Evolutionary conservation across 2,888 invertebrate species (phyloP).

Genomic region (Mactromeris polynyma): DNA sequence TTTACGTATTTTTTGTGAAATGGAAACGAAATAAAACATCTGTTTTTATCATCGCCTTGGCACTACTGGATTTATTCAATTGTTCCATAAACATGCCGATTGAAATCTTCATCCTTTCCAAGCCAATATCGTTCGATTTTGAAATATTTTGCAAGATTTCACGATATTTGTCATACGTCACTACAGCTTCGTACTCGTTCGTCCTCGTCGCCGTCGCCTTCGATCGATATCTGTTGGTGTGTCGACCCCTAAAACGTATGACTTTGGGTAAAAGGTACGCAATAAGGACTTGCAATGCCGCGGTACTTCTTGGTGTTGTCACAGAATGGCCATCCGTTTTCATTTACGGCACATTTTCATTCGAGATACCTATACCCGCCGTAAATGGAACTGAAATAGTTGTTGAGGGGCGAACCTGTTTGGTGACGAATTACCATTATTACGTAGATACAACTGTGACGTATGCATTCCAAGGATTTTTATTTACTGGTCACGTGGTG

Average conservation of each 20-base stretch:
- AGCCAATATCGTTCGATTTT: slow-evolving; percentile 55
- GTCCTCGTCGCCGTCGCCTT: slow-evolving; percentile 62
- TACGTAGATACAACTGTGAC: slow-evolving; percentile 41
- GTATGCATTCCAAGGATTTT: slow-evolving; percentile 54
- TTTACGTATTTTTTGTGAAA: slow-evolving; percentile 56
- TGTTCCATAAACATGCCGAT: slow-evolving; percentile 66
- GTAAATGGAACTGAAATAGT: slow-evolving; percentile 2
- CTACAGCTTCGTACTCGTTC: slow-evolving; percentile 60
- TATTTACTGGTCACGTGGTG: slow-evolving; percentile 57
- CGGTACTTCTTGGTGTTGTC: slow-evolving; percentile 36
- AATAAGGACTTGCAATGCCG: slow-evolving; percentile 48
- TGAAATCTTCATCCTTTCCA: slow-evolving; percentile 55
- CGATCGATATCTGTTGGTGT: slow-evolving; percentile 64
- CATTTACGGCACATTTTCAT: slow-evolving; percentile 58
- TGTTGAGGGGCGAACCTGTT: slow-evolving; percentile 52
- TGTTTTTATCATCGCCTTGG: slow-evolving; percentile 66
- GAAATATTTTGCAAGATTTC: slow-evolving; percentile 61
- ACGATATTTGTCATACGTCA: slow-evolving; percentile 50
- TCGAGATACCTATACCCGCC: neutral
- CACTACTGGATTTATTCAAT: slow-evolving; percentile 60
- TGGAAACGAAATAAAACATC: slow-evolving; percentile 61
- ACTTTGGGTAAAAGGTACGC: slow-evolving; percentile 51
- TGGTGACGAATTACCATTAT: slow-evolving; percentile 49
- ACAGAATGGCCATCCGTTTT: slow-evolving; percentile 61
- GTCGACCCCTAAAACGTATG: slow-evolving; percentile 59